A percentile compares a stretch with the other conserved stretches of the same genome.
Evolutionary conservation across 2,113 vertebrate genomes (phyloP).

Genomic region (Ammodramus savannarum): DNA sequence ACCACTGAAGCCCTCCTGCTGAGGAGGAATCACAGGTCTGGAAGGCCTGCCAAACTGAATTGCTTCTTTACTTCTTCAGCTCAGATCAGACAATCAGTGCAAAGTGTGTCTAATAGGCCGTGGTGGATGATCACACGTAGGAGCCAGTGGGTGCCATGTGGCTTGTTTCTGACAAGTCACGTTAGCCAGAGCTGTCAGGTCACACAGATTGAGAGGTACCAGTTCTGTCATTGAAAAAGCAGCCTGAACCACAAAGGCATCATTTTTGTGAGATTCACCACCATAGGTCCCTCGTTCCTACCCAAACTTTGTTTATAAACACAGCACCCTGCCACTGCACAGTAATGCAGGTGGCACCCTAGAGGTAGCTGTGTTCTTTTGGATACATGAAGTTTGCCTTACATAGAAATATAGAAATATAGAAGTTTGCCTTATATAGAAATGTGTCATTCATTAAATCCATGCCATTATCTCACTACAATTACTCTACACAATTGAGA

Average conservation of each 20-base stretch:
- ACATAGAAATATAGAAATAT: background rate
- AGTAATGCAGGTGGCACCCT: background rate
- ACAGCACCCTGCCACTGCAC: background rate
- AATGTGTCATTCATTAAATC: background rate
- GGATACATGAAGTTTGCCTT: background rate
- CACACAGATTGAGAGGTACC: background rate
- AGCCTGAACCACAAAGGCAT: background rate
- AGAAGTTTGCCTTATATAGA: background rate
- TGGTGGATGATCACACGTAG: background rate
- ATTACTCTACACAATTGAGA: background rate
- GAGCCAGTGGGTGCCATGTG: background rate
- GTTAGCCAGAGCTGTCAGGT: background rate
- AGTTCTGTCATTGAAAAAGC: background rate
- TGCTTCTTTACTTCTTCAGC: background rate
- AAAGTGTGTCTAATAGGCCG: background rate
- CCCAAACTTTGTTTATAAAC: background rate
- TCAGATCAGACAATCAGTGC: background rate
- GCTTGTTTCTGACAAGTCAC: background rate
- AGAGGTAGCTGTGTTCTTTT: background rate
- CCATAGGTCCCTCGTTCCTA: accelerated
- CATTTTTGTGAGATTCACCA: background rate
- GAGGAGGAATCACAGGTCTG: background rate
- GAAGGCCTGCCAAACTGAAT: background rate
- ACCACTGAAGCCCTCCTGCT: background rate
- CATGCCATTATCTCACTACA: background rate